Percentiles rank a stretch among this genome's conserved stretches.
These are phyloP conservation scores for Gonioctena quinquepunctata DNA, from an alignment of 1,140 invertebrate species.

Conservation along the genomic window DNA sequence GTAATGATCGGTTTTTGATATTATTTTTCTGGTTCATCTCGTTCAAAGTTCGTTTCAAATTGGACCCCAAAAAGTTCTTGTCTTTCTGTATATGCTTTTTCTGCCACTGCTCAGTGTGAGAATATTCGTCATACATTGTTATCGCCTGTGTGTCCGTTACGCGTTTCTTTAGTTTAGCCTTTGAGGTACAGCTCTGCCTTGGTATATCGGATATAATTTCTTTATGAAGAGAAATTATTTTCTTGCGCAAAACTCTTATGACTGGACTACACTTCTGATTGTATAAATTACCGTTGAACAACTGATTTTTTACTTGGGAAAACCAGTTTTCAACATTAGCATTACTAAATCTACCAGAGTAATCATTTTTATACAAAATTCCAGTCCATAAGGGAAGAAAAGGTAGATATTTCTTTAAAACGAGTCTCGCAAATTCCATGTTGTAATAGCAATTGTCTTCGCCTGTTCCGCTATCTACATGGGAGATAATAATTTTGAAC, in stretches of 20 bases:
- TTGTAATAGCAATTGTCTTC: background rate
- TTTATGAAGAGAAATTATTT: background rate
- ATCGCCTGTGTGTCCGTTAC: background rate
- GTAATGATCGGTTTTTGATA: too few species aligned
- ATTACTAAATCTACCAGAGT: background rate
- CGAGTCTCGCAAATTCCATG: background rate
- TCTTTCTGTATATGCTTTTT: conserved; percentile 4
- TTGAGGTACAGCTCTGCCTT: background rate
- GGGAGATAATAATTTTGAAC: background rate
- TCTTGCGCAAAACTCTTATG: background rate
- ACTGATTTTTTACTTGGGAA: conserved; percentile 1
- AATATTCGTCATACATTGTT: background rate
- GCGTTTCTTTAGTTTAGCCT: background rate
- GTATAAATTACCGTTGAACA: background rate
- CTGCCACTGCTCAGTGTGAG: conserved; percentile 2
- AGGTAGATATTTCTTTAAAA: background rate
- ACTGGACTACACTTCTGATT: background rate
- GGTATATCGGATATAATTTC: background rate
- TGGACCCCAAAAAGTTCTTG: background rate
- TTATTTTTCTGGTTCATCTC: background rate
- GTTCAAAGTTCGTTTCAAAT: conserved; percentile 1
- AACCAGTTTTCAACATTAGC: conserved; percentile 1
- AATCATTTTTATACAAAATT: conserved; percentile 3
- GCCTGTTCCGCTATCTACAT: background rate
- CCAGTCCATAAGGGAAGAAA: background rate